Conservation (phyloP, 2,888 invertebrate species). For the Drosophila greeni region DNA sequence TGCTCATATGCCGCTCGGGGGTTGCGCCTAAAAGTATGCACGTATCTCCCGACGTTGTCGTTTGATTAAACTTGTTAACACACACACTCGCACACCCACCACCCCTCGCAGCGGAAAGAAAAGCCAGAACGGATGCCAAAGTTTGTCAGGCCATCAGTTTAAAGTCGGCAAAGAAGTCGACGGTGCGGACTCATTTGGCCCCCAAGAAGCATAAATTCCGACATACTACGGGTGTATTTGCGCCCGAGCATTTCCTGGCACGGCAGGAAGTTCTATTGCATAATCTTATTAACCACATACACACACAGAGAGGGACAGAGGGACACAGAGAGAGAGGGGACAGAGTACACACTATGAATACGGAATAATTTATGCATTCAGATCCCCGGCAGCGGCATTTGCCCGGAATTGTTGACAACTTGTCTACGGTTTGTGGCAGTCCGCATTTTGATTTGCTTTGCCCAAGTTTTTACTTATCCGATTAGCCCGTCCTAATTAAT, state of each 20-base stretch:
- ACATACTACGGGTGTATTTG: conserved; percentile 15
- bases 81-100: conserved; percentile 29
- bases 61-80: conserved; percentile 74
- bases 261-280: conserved; percentile 41
- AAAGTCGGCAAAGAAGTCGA: conserved; percentile 48
- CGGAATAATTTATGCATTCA: conserved; percentile 44
- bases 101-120: conserved; percentile 1
- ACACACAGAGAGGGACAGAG: not conserved
- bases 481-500: conserved; percentile 36
- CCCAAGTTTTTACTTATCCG: conserved; percentile 26
- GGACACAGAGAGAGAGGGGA: not conserved
- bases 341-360: conserved; percentile 34
- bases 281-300: conserved; percentile 34
- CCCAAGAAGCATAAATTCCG: conserved; percentile 29
- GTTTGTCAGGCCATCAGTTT: conserved; percentile 44
- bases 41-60: conserved; percentile 71
- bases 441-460: conserved; percentile 49
- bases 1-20: conserved; percentile 55
- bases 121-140: conserved; percentile 35
- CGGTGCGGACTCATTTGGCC: conserved; percentile 28
- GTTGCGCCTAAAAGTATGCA: conserved; percentile 58
- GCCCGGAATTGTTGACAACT: conserved; percentile 37
- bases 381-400: conserved; percentile 32
- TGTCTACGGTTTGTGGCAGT: conserved; percentile 36
- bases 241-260: conserved; percentile 14